Evolutionary conservation across 1,140 invertebrate genomes (phyloP).

Genomic region (Acromyrmex heyeri): DNA sequence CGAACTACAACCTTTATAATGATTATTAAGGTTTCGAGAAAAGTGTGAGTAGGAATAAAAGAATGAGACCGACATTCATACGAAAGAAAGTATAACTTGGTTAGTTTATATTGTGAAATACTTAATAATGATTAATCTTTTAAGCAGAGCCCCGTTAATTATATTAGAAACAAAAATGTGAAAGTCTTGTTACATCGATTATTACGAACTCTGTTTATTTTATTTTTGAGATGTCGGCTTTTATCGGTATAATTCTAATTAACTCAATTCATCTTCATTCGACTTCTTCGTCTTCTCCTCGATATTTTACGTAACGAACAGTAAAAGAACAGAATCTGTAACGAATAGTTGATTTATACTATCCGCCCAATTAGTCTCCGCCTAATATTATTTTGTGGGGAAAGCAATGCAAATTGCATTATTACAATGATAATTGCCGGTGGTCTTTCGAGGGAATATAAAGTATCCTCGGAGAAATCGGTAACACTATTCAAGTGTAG

Average conservation of each 20-base stretch:
- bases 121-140: neutral
- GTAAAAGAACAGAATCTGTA: neutral
- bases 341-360: slow-evolving; percentile 24
- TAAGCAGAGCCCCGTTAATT: neutral
- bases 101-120: neutral
- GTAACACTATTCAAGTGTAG: neutral
- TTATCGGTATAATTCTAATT: slow-evolving; percentile 1
- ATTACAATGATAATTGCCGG: slow-evolving; percentile 33
- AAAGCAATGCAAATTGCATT: slow-evolving; percentile 33
- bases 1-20: slow-evolving; percentile 20
- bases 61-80: neutral
- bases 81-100: neutral
- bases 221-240: neutral
- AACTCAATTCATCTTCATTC: slow-evolving; percentile 7
- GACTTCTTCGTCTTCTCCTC: neutral
- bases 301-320: neutral
- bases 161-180: neutral
- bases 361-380: neutral
- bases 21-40: slow-evolving; percentile 42
- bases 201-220: neutral
- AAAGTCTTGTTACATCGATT: neutral
- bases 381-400: slow-evolving; percentile 16
- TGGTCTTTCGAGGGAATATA: neutral
- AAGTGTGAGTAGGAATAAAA: neutral
- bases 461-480: slow-evolving; percentile 1